phyloP scores from a whole-genome alignment of 2,888 invertebrate genomes.

The Megamerina dolium region DNA sequence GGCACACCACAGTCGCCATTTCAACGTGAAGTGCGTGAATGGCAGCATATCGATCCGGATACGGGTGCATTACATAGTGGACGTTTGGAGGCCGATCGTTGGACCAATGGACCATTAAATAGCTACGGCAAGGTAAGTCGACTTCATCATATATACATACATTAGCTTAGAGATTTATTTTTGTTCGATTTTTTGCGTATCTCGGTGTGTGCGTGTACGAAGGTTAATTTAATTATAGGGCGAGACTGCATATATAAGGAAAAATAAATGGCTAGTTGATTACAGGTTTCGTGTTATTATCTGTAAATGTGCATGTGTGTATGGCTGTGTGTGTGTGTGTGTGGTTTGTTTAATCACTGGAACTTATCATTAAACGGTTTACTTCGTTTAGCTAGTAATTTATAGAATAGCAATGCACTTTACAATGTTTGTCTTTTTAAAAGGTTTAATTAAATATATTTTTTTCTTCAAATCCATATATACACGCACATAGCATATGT shows the following conservation, averaged over 20 bases:
- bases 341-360: too few species aligned
- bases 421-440: too few species aligned
- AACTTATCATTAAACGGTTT: too few species aligned
- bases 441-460: too few species aligned
- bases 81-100: conserved; percentile 50
- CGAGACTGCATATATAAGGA: neutral
- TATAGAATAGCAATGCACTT: too few species aligned
- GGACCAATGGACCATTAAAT: conserved; percentile 49
- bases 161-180: too few species aligned
- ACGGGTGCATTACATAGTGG: conserved; percentile 49
- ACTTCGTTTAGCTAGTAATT: too few species aligned
- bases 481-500: too few species aligned
- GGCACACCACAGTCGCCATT: conserved; percentile 47
- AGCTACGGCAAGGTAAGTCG: conserved; percentile 49
- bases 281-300: neutral
- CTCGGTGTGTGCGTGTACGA: too few species aligned
- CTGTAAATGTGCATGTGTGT: neutral
- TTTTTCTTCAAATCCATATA: too few species aligned
- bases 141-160: neutral
- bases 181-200: too few species aligned
- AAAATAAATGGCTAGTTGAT: neutral
- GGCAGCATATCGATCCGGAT: conserved; percentile 50
- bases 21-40: conserved; percentile 50
- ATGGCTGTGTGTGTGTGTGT: neutral
- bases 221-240: neutral